phyloP scores from a whole-genome alignment of 1,140 invertebrate species.

The Zaprionus kolodkinae region DNA sequence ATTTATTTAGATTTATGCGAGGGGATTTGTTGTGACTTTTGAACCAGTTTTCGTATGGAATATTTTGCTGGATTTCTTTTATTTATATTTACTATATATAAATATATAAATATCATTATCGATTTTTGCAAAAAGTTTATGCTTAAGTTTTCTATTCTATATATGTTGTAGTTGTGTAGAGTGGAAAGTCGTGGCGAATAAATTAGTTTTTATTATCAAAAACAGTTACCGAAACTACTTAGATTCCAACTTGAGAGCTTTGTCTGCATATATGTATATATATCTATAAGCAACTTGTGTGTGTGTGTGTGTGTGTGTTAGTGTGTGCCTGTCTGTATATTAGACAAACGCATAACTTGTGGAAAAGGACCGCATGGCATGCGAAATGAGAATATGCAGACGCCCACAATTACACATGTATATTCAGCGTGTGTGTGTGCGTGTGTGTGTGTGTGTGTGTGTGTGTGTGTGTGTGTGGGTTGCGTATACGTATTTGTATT shows the following conservation, averaged over 20 bases:
- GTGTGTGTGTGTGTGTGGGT: not conserved
- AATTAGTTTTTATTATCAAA: conserved; percentile 77
- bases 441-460: not conserved
- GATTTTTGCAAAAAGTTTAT: conserved; percentile 1
- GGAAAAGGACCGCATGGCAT: conserved; percentile 41
- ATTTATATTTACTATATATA: not conserved
- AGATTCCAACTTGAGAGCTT: conserved; percentile 43
- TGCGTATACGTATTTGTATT: conserved; percentile 21
- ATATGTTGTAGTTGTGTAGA: not conserved
- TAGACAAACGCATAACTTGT: conserved; percentile 41
- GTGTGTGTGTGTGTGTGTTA: not conserved
- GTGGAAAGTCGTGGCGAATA: conserved; percentile 60
- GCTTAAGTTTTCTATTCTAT: not conserved
- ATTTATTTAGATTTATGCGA: conserved; percentile 4
- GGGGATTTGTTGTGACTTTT: not conserved
- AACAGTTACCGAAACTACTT: conserved; percentile 73
- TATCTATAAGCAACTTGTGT: not conserved
- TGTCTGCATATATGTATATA: not conserved
- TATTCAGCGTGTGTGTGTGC: not conserved
- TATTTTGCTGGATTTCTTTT: not conserved
- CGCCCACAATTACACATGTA: conserved; percentile 49
- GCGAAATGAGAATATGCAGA: conserved; percentile 61
- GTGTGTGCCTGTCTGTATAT: conserved; percentile 19
- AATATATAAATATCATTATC: not conserved
- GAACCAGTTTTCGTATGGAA: not conserved